Evolutionary conservation across 2,888 invertebrate genomes (phyloP), one percentile per base, ranked within the genome.

Genomic region (Smittia sp.): DNA sequence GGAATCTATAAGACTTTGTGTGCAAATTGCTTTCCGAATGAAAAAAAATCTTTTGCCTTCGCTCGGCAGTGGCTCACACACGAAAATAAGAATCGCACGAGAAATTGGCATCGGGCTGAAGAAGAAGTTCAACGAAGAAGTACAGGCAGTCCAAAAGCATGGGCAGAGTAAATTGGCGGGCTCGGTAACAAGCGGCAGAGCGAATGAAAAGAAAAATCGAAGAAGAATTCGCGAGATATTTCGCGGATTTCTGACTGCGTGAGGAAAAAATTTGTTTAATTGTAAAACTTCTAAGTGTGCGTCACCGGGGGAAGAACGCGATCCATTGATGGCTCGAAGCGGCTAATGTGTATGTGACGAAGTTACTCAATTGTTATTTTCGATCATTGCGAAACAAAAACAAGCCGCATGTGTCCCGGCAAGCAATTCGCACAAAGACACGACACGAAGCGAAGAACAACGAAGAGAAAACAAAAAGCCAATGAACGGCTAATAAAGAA

Each of bases 401-500:
- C 46, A 46, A 46, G 46, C 38, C 46, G 15, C 2, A 46, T 46
- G 15, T 46, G 46, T 46, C 46, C n/a, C 46, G 46, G 20, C 4
- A 11, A 20, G 18, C 58, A 11, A 20, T 32, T 32, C 32, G 58
- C 22, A 18, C 18, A 58, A 58, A 20, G 58, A 6, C 18, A 22
- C 58, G 7, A 58, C 18, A 58, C 32, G 32, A 58, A 58, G n/a
- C 46, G 11, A 58, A 58, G 3, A 20, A 58, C 18, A 6, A 46
- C 52, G 11, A 46, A 18, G 18, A 13, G 3, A 13, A 20, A 2
- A 22, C 20, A 32, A 58, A 67, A 67, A 67, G 67, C 67, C 67
- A 67, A 67, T 67, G 67, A 67, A 67, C 67, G 67, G 24, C 67
- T 67, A 46, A 67, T 67, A 67, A 67, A 67, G 41, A 41, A 41